A percentile compares a stretch with the other conserved stretches of the same genome.
Conservation (phyloP, 2,888 invertebrate species). For the Sisyra terminalis region DNA sequence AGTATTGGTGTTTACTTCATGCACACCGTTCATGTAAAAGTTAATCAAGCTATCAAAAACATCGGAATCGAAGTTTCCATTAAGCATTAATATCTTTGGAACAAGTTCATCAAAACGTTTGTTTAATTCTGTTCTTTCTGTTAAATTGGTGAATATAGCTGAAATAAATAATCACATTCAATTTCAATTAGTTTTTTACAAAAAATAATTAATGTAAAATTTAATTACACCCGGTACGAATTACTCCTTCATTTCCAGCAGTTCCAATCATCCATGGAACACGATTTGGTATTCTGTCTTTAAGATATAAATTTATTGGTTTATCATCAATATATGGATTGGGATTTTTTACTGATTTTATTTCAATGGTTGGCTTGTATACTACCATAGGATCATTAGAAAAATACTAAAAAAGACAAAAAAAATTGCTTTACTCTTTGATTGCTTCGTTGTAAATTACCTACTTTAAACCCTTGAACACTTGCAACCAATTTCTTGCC, state of each 20-base stretch:
- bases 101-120: conserved; percentile 16
- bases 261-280: conserved; percentile 33
- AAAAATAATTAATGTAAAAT: no score
- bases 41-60: no score
- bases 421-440: no score
- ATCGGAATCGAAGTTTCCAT: no score
- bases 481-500: conserved; percentile 23
- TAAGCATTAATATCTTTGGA: conserved; percentile 17
- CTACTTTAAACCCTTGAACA: conserved; percentile 28
- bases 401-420: conserved; percentile 23
- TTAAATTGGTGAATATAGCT: no score
- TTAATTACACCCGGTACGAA: conserved; percentile 26
- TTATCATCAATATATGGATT: conserved; percentile 29
- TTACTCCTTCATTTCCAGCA: conserved; percentile 31
- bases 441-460: no score
- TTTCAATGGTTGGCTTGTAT: conserved; percentile 30
- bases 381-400: conserved; percentile 30
- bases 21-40: no score
- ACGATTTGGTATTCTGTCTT: conserved; percentile 22
- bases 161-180: no score
- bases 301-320: conserved; percentile 24
- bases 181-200: no score
- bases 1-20: no score
- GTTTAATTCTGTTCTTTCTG: conserved; percentile 15
- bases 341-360: conserved; percentile 17